Percentiles rank a stretch among this genome's conserved stretches.
These are phyloP conservation scores for Pyrrhia umbra DNA, from an alignment of 2,888 invertebrate species.

Conservation along the genomic window DNA sequence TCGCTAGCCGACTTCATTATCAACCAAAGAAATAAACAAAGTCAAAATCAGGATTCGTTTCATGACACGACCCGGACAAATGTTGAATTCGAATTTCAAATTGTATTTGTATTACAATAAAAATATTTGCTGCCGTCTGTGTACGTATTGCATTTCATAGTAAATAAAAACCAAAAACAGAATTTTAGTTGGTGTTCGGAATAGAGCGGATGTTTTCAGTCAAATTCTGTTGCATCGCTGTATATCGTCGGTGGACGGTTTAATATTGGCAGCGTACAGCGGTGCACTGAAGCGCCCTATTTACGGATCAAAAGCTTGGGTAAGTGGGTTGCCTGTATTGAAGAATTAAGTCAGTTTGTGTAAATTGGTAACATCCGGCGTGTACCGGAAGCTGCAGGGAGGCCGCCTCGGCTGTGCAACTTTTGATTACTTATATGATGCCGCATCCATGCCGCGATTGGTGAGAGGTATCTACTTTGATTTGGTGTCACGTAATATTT, in stretches of 20 bases:
- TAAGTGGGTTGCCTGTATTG: slow-evolving; percentile 53
- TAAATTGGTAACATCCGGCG: slow-evolving; percentile 81
- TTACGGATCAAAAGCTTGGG: slow-evolving; percentile 63
- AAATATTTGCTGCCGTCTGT: slow-evolving; percentile 11
- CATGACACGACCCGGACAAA: slow-evolving; percentile 15
- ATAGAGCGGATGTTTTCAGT: slow-evolving; percentile 28
- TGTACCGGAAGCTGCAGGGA: slow-evolving; percentile 68
- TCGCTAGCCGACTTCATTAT: slow-evolving; percentile 47
- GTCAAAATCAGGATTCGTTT: slow-evolving; percentile 43
- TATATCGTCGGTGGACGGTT: slow-evolving; percentile 14
- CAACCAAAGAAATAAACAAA: slow-evolving; percentile 36
- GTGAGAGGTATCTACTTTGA: slow-evolving; percentile 4
- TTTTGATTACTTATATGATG: slow-evolving; percentile 70
- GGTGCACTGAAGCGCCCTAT: slow-evolving; percentile 35
- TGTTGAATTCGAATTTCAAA: slow-evolving; percentile 35
- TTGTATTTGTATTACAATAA: slow-evolving; percentile 22
- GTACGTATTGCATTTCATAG: slow-evolving; percentile 11
- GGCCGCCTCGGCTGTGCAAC: slow-evolving; percentile 62
- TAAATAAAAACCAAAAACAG: slow-evolving; percentile 33
- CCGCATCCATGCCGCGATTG: slow-evolving; percentile 24
- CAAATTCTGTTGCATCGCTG: slow-evolving; percentile 22
- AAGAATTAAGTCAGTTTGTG: slow-evolving; percentile 81
- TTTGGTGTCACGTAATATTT: slow-evolving; percentile 12
- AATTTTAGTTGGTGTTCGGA: slow-evolving; percentile 14
- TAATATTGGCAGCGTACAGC: slow-evolving; percentile 45